phyloP scores from a whole-genome alignment of 2,888 invertebrate species.

The Limnephilus marmoratus region DNA sequence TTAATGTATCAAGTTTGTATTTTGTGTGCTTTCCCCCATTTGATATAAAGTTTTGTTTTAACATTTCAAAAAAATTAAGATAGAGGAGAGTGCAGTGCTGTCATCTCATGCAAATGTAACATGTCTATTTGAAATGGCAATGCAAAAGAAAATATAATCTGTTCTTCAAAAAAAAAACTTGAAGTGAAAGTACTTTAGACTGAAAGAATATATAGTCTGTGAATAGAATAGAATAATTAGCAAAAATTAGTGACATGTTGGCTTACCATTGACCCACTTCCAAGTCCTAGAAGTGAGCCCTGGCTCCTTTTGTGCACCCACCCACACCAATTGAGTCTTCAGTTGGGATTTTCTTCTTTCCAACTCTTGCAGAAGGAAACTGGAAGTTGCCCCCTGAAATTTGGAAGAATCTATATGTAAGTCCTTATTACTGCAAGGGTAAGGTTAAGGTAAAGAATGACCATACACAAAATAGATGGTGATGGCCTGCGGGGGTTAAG shows the following conservation, averaged over 20 bases:
- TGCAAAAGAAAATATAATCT: too few species aligned
- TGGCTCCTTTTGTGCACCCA: conserved; percentile 93
- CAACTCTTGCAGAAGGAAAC: conserved; percentile 86
- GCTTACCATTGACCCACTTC: conserved; percentile 93
- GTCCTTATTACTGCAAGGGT: conserved; percentile 37
- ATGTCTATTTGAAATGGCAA: too few species aligned
- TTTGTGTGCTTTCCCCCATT: not conserved
- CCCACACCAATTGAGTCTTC: conserved; percentile 93
- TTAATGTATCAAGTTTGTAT: too few species aligned
- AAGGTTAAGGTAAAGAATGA: not conserved
- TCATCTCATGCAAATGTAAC: too few species aligned
- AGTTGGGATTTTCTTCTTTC: conserved; percentile 87
- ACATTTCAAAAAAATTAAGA: not conserved
- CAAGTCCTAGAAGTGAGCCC: conserved; percentile 89
- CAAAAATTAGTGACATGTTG: too few species aligned
- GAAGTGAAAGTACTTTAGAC: too few species aligned
- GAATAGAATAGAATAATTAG: too few species aligned
- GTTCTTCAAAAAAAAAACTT: too few species aligned
- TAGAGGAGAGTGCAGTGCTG: too few species aligned
- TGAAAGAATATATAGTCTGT: too few species aligned
- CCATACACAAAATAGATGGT: too few species aligned
- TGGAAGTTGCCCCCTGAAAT: conserved; percentile 79
- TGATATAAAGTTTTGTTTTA: not conserved
- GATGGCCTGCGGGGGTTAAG: too few species aligned
- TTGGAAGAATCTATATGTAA: conserved; percentile 33